These are phyloP conservation scores for Sula dactylatra DNA, from an alignment of 2,113 vertebrate species.

Conservation along the genomic window DNA sequence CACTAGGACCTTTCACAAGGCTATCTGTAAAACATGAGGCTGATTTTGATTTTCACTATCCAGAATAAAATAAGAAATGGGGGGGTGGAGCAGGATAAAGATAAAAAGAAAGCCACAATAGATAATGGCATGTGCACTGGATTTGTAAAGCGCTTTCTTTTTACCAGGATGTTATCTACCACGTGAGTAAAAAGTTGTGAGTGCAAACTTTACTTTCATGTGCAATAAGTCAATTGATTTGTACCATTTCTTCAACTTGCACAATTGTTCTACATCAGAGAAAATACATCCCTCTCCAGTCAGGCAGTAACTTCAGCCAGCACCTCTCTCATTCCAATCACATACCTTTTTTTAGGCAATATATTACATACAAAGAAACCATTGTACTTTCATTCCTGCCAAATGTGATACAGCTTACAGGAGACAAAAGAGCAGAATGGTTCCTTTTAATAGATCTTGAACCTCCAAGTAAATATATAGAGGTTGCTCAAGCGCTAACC, in stretches of 20 bases:
- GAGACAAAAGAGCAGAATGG: slow-evolving; percentile 53
- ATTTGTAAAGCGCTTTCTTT: neutral
- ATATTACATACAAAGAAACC: slow-evolving; percentile 47
- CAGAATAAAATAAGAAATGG: neutral
- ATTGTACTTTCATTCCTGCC: slow-evolving; percentile 50
- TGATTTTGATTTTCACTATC: neutral
- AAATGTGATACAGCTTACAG: slow-evolving; percentile 43
- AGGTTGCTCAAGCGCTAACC: slow-evolving; percentile 3
- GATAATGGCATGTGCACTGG: neutral
- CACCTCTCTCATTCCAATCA: slow-evolving; percentile 24
- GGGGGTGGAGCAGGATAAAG: too few species aligned
- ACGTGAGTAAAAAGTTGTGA: neutral
- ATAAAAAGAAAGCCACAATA: neutral
- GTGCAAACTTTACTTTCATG: neutral
- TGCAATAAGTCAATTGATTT: slow-evolving; percentile 17
- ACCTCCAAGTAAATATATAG: slow-evolving; percentile 15
- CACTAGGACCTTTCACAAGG: neutral
- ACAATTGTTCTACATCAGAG: slow-evolving; percentile 11
- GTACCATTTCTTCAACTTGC: slow-evolving; percentile 2
- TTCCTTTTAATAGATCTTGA: slow-evolving; percentile 47
- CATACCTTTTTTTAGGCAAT: slow-evolving; percentile 39
- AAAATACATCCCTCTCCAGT: neutral
- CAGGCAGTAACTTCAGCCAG: neutral
- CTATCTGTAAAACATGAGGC: neutral
- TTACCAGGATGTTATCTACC: neutral